Conservation (phyloP, 2,888 invertebrate species). For the Malacosoma neustria region DNA sequence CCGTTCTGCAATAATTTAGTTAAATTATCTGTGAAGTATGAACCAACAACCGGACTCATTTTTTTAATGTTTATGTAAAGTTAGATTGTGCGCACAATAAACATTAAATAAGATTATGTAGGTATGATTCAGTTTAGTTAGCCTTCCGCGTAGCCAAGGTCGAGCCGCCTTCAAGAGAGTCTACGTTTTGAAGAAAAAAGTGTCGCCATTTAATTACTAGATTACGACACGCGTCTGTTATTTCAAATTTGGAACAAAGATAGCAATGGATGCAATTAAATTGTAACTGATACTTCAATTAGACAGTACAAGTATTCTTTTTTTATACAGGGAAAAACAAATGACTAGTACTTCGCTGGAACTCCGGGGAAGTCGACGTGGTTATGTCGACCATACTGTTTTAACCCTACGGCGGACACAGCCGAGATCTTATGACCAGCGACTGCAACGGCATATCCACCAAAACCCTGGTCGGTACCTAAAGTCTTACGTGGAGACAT, state of each 20-base stretch:
- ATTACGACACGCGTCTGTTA: conserved; percentile 4
- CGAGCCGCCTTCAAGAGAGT: conserved; percentile 20
- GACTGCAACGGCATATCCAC: no score
- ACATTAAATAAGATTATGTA: conserved; percentile 7
- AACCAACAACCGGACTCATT: neutral
- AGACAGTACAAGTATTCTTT: no score
- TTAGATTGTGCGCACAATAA: neutral
- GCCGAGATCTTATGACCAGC: no score
- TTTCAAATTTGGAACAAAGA: conserved; percentile 2
- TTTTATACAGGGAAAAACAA: no score
- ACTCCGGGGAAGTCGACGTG: no score
- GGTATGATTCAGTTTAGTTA: conserved; percentile 31
- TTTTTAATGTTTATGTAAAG: neutral
- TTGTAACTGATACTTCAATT: no score
- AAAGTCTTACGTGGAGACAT: no score
- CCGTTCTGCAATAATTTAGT: neutral
- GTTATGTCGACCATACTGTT: no score
- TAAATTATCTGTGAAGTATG: neutral
- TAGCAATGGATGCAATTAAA: no score
- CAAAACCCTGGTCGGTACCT: no score
- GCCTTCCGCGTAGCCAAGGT: conserved; percentile 54
- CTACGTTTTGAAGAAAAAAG: conserved; percentile 30
- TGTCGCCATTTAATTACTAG: conserved; percentile 17
- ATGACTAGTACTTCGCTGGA: no score
- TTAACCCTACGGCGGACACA: no score